Percentiles rank a stretch among this genome's conserved stretches.
Conservation (phyloP, 2,888 invertebrate genomes). For the Lasiommata megera region DNA sequence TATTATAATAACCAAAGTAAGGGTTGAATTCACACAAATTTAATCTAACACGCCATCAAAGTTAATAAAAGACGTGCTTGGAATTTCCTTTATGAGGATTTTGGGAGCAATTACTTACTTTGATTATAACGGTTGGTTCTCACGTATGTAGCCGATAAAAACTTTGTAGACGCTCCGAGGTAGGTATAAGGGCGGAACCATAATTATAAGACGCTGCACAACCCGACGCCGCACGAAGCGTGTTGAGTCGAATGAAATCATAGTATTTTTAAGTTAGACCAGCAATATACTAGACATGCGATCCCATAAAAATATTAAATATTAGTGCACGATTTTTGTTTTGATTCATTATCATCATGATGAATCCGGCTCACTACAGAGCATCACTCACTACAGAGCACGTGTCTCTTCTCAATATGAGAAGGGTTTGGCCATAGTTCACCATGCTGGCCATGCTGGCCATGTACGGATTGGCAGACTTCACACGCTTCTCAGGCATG, state of each 20-base stretch:
- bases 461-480: no score
- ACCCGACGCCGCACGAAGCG: neutral
- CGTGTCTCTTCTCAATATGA: no score
- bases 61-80: slow-evolving; percentile 38
- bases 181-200: slow-evolving; percentile 34
- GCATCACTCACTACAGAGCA: no score
- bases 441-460: no score
- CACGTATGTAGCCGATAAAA: slow-evolving; percentile 69
- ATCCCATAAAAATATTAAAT: neutral
- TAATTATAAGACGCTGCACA: neutral
- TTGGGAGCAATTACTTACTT: slow-evolving; percentile 42
- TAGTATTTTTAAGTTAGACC: no score
- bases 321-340: no score
- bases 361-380: no score
- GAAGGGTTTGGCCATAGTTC: no score
- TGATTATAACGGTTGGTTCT: slow-evolving; percentile 54
- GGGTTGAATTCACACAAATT: slow-evolving; percentile 28
- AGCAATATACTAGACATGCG: no score
- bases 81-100: slow-evolving; percentile 45
- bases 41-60: slow-evolving; percentile 32
- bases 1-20: slow-evolving; percentile 7
- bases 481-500: no score
- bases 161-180: slow-evolving; percentile 62
- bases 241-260: no score
- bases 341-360: no score